Conservation (phyloP, 2,797 vertebrate genomes). For the Siniperca scherzeri region DNA sequence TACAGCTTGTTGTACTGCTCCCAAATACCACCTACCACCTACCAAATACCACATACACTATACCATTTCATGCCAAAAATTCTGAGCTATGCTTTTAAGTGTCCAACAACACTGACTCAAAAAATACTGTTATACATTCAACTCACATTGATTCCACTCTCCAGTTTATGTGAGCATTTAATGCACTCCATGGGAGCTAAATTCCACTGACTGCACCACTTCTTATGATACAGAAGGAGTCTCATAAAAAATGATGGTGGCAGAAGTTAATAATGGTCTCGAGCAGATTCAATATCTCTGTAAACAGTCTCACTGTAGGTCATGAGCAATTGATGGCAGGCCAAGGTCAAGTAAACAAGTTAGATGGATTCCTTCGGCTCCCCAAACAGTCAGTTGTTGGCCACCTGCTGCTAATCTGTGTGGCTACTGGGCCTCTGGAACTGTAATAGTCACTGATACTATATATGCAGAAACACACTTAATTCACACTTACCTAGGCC, state of each 20-base stretch:
- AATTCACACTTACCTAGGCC: background rate
- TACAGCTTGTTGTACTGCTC: background rate
- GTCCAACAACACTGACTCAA: too few species aligned
- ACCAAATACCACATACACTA: background rate
- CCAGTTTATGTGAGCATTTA: background rate
- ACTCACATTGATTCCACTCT: background rate
- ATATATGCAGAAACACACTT: background rate
- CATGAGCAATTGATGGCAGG: constrained; percentile 45
- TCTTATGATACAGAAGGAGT: constrained; percentile 11
- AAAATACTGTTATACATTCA: too few species aligned
- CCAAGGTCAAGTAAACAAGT: constrained; percentile 67
- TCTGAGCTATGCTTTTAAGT: too few species aligned
- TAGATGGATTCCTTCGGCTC: constrained; percentile 48
- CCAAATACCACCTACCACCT: background rate
- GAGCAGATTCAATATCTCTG: constrained; percentile 50
- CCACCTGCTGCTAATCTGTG: constrained; percentile 63
- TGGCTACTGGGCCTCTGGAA: constrained; percentile 31
- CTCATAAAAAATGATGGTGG: constrained; percentile 26
- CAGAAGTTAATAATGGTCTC: constrained; percentile 37
- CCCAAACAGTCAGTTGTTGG: constrained; percentile 48
- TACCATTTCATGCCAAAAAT: background rate
- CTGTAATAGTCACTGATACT: constrained; percentile 26
- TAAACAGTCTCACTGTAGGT: constrained; percentile 58
- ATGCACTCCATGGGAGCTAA: background rate
- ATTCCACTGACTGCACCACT: background rate